Conservation (phyloP, 2,888 invertebrate species). For the Rugalucina vietnamica region DNA sequence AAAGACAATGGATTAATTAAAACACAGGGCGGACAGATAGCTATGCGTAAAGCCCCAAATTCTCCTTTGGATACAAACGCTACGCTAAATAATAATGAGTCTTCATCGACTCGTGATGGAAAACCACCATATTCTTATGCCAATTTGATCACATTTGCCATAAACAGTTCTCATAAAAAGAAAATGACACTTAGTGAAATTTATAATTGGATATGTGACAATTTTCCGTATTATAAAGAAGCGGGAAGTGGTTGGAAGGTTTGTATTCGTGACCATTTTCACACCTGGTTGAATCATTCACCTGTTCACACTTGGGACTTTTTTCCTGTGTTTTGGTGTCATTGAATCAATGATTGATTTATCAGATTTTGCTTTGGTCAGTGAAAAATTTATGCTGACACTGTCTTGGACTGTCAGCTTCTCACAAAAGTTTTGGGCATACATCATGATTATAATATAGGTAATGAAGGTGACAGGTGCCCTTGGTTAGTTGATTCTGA, state of each 20-base stretch:
- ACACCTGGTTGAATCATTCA: background rate
- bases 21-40: slow-evolving; percentile 73
- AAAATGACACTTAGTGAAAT: slow-evolving; percentile 91
- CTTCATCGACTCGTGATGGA: slow-evolving; percentile 79
- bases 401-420: background rate
- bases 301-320: background rate
- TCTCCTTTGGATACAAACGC: slow-evolving; percentile 79
- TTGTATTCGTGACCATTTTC: slow-evolving; percentile 70
- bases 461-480: no score
- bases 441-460: no score
- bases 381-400: slow-evolving; percentile 1
- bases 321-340: background rate
- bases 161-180: slow-evolving; percentile 88
- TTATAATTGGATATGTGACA: slow-evolving; percentile 89
- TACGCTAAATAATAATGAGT: slow-evolving; percentile 74
- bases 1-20: slow-evolving; percentile 72
- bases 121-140: slow-evolving; percentile 88
- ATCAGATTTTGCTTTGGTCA: background rate
- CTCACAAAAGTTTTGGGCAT: no score
- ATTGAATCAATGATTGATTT: background rate
- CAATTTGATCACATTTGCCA: slow-evolving; percentile 89
- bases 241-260: slow-evolving; percentile 90
- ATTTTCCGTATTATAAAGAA: slow-evolving; percentile 89
- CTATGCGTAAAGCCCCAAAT: slow-evolving; percentile 78
- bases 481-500: no score